Evolutionary conservation across 2,888 invertebrate genomes (phyloP), one percentile per base, ranked within the genome.

Genomic region (Microchrysa polita): DNA sequence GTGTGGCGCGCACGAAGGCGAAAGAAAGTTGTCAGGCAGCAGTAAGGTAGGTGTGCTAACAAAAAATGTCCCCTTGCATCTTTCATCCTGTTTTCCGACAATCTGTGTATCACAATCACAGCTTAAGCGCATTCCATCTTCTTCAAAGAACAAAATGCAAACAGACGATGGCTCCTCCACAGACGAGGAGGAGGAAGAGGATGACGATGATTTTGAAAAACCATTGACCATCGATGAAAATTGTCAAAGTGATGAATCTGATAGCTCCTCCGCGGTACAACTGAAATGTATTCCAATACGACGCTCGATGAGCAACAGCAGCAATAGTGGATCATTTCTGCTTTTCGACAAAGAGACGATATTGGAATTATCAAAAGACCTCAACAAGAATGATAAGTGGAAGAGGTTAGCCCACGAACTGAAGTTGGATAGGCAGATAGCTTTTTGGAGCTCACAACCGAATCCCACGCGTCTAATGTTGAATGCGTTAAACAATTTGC

Each of bases 381-480:
- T 92, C 75, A 90, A 91, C 81, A 81, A 83, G 76, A 82, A 86
- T 20, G 86, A 86, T 61, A 88, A 86, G 23, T 92, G 91, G 92
- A 86, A 86, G 59, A 84, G 83, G 75, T 82, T 92, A 20, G 90
- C 89, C 0, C 81, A 82, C 14, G 83, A 87, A 1, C 82, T 90
- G 65, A 85, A 87, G 5, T 84, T 88, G 67, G 86, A 86, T 48
- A 82, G 87, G 55, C 82, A 88, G 60, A 78, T 86, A 0, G 85
- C 86, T 65, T 85, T 88, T 78, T 87, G 88, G 81, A 83, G 82
- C 44, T 81, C 82, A 60, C 82, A 86, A 5, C 81, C 81, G 65
- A 87, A 87, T 78, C 88, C 89, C 52, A 86, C 90, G 0, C 83
- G 85, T 73, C 86, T 86, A 1, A 85, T 92, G 77, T 84, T 92